Base-by-base conservation (phyloP, 2,113 vertebrate species). In the Cricetomys ansorgei region DNA sequence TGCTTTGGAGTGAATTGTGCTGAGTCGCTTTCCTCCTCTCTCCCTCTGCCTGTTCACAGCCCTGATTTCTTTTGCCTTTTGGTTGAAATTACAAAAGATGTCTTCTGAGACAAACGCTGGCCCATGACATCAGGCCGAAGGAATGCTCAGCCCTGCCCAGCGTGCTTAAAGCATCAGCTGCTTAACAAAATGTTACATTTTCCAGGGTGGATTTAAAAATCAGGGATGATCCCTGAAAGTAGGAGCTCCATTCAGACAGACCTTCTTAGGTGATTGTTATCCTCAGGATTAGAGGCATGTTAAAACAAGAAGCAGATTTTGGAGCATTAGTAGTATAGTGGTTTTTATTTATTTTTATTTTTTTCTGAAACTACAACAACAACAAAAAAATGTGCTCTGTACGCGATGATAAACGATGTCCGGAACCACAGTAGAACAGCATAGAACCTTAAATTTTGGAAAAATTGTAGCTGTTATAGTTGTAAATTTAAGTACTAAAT, bases 71-170 rank as follows among this genome's bases (percentile, higher is more conserved):
- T 98, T 98, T 98, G 98, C 98, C 98, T 98, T 98, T 98, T 98
- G 97, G 98, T 98, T 98, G 95, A 98, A 98, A 98, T 97, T 98
- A 99, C 98, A 99, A 99, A 99, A 99, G 98, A 98, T 98, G 98
- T 98, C 98, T 98, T 98, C 98, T 98, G 98, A 99, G 98, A 98
- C 98, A 98, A 98, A 98, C 96, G 98, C 98, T 98, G 97, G 96
- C 96, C 97, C 97, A 98, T 99, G 98, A 99, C 98, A 98, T 98
- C 98, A 98, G 98, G 98, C 97, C 92, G 97, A 98, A 98, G 98
- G 98, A 99, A 99, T 99, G 98, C 98, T 97, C 97, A 94, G 98
- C 96, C 93, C 88, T 94, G 97, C 97, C 98, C 98, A 98, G 97
- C 93, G 5, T 95, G 98, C 88, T 98, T 96, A 95, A 98, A 98